These are phyloP conservation scores for Dione vanillae DNA, from an alignment of 2,888 invertebrate species.

Conservation along the genomic window DNA sequence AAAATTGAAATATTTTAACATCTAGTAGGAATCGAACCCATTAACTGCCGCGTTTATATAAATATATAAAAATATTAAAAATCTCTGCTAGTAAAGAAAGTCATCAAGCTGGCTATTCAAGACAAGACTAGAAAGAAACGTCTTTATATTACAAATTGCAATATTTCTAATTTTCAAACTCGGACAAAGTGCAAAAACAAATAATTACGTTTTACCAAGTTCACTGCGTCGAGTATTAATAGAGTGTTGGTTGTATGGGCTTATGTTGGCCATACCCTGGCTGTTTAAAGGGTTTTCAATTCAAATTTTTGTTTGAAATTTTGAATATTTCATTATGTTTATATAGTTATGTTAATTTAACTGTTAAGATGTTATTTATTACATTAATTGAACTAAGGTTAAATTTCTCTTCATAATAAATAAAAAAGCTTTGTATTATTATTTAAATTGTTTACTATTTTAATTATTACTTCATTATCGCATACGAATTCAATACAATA, in stretches of 20 bases:
- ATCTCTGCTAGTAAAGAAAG: not conserved
- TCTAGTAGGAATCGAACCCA: no score
- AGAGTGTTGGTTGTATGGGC: constrained; percentile 30
- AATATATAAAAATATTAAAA: not conserved
- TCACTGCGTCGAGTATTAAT: constrained; percentile 53
- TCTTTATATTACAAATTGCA: constrained; percentile 27
- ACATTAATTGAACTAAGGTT: no score
- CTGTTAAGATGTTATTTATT: not conserved
- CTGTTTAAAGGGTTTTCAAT: not conserved
- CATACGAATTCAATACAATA: no score
- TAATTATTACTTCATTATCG: no score
- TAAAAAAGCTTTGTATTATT: no score
- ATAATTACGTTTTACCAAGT: constrained; percentile 54
- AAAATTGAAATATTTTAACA: no score
- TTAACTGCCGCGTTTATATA: no score
- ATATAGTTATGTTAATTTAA: no score
- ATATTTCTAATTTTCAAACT: constrained; percentile 38
- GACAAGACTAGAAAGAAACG: constrained; percentile 5
- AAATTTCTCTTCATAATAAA: no score
- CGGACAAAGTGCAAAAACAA: constrained; percentile 44
- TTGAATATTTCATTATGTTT: not conserved
- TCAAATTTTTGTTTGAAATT: not conserved
- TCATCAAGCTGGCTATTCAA: constrained; percentile 15
- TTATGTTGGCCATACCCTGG: not conserved
- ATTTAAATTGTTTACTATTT: no score